Evolutionary conservation across 2,888 invertebrate genomes (phyloP).

Genomic region (Cephonodes hylas): DNA sequence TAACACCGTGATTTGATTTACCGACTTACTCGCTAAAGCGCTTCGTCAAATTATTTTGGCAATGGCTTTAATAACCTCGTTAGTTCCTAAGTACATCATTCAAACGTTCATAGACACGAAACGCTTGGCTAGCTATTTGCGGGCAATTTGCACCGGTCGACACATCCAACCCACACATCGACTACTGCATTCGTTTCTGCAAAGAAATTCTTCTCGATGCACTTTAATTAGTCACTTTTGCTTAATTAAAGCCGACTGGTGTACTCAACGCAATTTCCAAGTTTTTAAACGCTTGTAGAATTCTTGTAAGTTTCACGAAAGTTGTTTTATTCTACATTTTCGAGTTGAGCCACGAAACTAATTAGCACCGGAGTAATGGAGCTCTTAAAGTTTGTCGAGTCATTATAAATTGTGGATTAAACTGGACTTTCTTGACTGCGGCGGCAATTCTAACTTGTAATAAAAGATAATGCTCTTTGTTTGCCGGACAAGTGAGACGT

Average conservation of each 20-base stretch:
- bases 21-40: not conserved
- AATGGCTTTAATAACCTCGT: not conserved
- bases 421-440: conserved; percentile 7
- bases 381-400: conserved; percentile 13
- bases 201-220: not conserved
- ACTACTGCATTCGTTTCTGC: not conserved
- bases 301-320: conserved; percentile 11
- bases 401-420: conserved; percentile 12
- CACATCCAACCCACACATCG: not conserved
- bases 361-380: conserved; percentile 24
- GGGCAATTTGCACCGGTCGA: not conserved
- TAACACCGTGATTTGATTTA: not conserved
- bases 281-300: conserved; percentile 12
- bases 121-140: not conserved
- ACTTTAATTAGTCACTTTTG: conserved; percentile 9
- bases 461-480: conserved; percentile 1
- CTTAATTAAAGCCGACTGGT: conserved; percentile 6
- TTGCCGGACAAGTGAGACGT: not conserved
- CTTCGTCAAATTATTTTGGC: not conserved
- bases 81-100: not conserved
- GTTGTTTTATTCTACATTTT: conserved; percentile 25
- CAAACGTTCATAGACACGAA: not conserved
- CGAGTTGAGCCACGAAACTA: conserved; percentile 26
- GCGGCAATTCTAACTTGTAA: not conserved
- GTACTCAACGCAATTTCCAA: conserved; percentile 7